These are phyloP conservation scores for Actinernus sp. DNA, from an alignment of 92 coral and sea anemone species.

Conservation along the genomic window DNA sequence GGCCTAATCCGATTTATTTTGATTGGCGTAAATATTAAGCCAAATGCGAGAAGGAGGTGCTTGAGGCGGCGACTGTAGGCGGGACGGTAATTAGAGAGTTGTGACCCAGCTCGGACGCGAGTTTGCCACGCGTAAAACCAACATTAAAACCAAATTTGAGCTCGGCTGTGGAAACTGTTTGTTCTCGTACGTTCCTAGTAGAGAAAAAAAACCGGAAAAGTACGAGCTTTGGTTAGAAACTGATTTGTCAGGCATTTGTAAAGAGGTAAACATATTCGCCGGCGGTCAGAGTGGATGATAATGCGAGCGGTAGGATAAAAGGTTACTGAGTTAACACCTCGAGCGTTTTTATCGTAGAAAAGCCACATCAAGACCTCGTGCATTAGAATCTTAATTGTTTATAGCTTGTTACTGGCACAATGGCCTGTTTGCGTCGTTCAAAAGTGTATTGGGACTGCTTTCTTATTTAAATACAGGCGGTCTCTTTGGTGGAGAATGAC, in stretches of 20 bases:
- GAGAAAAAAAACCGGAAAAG: slow-evolving; percentile 78
- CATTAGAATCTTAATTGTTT: slow-evolving; percentile 95
- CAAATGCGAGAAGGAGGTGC: slow-evolving; percentile 70
- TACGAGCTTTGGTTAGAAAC: slow-evolving; percentile 31
- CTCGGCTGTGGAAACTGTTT: slow-evolving; percentile 58
- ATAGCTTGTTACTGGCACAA: slow-evolving; percentile 96
- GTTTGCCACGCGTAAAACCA: slow-evolving; percentile 63
- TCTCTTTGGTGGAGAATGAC: slow-evolving; percentile 96
- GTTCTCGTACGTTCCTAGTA: slow-evolving; percentile 31
- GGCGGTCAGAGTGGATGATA: slow-evolving; percentile 54
- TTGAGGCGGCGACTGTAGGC: slow-evolving; percentile 93
- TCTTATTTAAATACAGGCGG: slow-evolving; percentile 99
- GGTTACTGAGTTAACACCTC: slow-evolving; percentile 86
- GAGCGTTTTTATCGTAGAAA: slow-evolving; percentile 73
- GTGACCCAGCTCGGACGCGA: slow-evolving; percentile 70
- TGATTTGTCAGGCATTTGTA: slow-evolving; percentile 54
- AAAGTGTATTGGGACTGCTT: slow-evolving; percentile 87
- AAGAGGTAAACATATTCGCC: slow-evolving; percentile 71
- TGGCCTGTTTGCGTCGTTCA: slow-evolving; percentile 90
- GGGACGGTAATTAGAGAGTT: slow-evolving; percentile 95
- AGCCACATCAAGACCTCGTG: slow-evolving; percentile 92
- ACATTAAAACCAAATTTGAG: slow-evolving; percentile 80
- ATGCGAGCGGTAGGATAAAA: slow-evolving; percentile 93
- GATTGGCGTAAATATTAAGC: slow-evolving; percentile 73
- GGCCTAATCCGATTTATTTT: slow-evolving; percentile 49